Evolutionary conservation across 2,888 invertebrate genomes (phyloP).

Genomic region (Netelia fuscicornis): DNA sequence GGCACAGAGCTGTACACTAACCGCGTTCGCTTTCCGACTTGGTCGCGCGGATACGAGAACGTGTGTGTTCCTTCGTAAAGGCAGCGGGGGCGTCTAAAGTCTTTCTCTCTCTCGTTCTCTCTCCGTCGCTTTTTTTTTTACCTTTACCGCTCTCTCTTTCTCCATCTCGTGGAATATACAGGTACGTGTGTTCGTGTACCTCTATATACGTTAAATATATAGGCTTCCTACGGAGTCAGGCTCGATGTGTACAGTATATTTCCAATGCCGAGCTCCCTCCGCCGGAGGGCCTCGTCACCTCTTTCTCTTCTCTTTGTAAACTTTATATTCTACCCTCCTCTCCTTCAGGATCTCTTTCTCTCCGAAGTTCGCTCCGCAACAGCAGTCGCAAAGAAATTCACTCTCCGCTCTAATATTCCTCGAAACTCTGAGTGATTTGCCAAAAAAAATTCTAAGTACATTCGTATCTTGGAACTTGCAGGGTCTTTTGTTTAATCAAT

Average conservation of each 20-base stretch:
- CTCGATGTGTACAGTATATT: slow-evolving; percentile 59
- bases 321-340: slow-evolving; percentile 46
- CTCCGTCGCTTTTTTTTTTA: background rate
- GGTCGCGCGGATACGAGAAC: slow-evolving; percentile 65
- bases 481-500: no score
- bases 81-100: slow-evolving; percentile 77
- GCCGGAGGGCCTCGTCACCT: slow-evolving; percentile 52
- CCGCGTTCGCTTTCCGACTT: slow-evolving; percentile 73
- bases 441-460: background rate
- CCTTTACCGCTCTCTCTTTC: slow-evolving; percentile 52
- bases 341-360: slow-evolving; percentile 23
- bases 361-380: slow-evolving; percentile 11
- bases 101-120: slow-evolving; percentile 50
- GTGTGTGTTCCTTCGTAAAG: slow-evolving; percentile 71
- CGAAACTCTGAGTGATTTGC: background rate
- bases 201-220: background rate
- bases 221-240: slow-evolving; percentile 44
- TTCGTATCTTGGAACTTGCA: no score
- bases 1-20: slow-evolving; percentile 68
- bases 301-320: slow-evolving; percentile 62
- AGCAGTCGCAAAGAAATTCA: slow-evolving; percentile 34
- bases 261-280: slow-evolving; percentile 63
- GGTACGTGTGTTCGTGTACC: background rate
- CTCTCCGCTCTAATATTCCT: slow-evolving; percentile 8
- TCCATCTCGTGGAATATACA: slow-evolving; percentile 33